Conservation (phyloP, 2,113 vertebrate genomes). For the Cranoglanis bouderius region DNA sequence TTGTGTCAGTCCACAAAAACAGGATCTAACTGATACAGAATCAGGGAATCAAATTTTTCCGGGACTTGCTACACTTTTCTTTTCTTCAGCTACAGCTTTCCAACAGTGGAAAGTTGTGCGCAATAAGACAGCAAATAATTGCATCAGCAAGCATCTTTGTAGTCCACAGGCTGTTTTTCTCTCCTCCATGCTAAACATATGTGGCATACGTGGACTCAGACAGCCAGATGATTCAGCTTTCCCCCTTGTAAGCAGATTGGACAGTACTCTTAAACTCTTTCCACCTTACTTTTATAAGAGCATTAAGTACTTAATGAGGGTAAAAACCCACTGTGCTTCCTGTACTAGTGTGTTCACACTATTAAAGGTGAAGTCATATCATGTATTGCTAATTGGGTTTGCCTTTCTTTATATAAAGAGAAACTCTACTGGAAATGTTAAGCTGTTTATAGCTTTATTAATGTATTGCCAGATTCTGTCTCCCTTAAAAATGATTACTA, state of each 20-base stretch:
- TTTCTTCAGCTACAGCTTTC: background rate
- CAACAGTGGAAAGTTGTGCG: conserved; percentile 3
- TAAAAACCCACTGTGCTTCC: conserved; percentile 67
- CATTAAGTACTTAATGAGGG: conserved; percentile 72
- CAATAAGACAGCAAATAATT: conserved; percentile 23
- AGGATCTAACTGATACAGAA: conserved; percentile 1
- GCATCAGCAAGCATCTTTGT: conserved; percentile 21
- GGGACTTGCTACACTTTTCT: background rate
- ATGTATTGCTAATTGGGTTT: conserved; percentile 41
- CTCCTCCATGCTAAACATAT: conserved; percentile 38
- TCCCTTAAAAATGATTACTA: background rate
- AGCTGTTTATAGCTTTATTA: background rate
- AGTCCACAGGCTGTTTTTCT: conserved; percentile 36
- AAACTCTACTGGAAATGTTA: conserved; percentile 39
- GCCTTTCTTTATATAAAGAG: conserved; percentile 34
- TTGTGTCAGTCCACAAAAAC: conserved; percentile 15
- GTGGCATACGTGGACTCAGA: conserved; percentile 62
- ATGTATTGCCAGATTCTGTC: background rate
- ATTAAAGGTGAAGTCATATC: conserved; percentile 64
- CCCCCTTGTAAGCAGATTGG: conserved; percentile 68
- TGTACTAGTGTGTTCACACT: conserved; percentile 69
- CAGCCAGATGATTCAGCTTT: conserved; percentile 75
- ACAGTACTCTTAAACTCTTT: conserved; percentile 62
- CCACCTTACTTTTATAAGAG: conserved; percentile 75
- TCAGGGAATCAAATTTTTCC: background rate